A percentile compares a stretch with the other conserved stretches of the same genome.
These are phyloP conservation scores for Scatophagus argus DNA, from an alignment of 2,113 vertebrate genomes.

Conservation along the genomic window DNA sequence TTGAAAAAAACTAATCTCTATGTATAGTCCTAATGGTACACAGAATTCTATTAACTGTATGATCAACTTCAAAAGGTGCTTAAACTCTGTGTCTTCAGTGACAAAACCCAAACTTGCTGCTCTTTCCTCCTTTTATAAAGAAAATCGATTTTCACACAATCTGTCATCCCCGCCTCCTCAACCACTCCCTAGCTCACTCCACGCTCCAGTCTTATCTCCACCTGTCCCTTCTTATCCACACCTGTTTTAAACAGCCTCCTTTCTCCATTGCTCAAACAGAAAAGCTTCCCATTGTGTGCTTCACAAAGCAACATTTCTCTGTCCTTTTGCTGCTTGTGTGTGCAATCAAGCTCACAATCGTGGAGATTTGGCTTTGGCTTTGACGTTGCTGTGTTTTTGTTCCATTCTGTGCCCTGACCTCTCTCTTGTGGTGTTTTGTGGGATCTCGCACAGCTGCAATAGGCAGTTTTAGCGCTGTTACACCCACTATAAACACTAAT, in stretches of 20 bases:
- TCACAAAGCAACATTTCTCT: constrained; percentile 41
- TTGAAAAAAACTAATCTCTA: background rate
- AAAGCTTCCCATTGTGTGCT: constrained; percentile 50
- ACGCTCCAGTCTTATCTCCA: constrained; percentile 53
- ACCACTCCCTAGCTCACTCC: constrained; percentile 15
- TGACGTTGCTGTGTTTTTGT: background rate
- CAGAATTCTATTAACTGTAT: background rate
- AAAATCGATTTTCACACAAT: constrained; percentile 41
- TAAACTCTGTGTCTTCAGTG: constrained; percentile 1
- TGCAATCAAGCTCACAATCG: background rate
- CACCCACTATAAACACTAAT: constrained; percentile 46
- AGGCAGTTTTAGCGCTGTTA: constrained; percentile 23
- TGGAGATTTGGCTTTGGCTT: constrained; percentile 34
- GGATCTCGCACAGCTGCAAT: constrained; percentile 18
- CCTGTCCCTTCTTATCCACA: constrained; percentile 42
- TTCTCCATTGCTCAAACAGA: constrained; percentile 43
- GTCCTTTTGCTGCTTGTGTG: background rate
- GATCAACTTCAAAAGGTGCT: background rate
- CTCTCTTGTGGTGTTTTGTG: constrained; percentile 33
- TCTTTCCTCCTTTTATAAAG: constrained; percentile 20
- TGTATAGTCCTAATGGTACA: background rate
- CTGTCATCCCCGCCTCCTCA: background rate
- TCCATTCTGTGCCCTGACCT: constrained; percentile 28
- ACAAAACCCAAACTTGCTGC: constrained; percentile 11
- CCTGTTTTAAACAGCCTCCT: constrained; percentile 44